Base-by-base conservation (phyloP, 2,888 invertebrate species). In the Aporophyla nigra region DNA sequence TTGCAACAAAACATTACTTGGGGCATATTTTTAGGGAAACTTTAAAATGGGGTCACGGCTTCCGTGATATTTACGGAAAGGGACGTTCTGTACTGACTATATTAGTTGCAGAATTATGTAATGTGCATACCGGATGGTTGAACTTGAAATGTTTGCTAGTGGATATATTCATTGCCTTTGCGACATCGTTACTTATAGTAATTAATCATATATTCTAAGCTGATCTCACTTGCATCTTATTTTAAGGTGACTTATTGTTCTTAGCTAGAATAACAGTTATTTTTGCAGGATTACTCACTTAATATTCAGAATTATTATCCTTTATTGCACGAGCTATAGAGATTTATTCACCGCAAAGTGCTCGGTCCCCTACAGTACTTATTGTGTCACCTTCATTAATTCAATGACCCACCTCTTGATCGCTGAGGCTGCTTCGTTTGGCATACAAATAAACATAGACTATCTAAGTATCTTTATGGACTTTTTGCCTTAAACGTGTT, bases 331-430 rank as follows among this genome's bases (percentile, higher is more conserved):
- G 56, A 78, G 69, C 33, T 70, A 76, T 61, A 65, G 51, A 71
- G 63, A 86, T 70, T 73, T 80, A 84, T 86, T 82, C 69, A 78
- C 68, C 58, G 59, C 54, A 68, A 80, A 83, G 66, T 78, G 74
- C 62, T 82, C 58, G 14, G 82, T 82, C 85, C 78, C 79, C 78
- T 78, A 62, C 68, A 80, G 71, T 73, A 62, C 71, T 71, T 75
- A 75, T 76, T 76, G 78, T 76, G 82, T 87, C 87, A 88, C 87
- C 89, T 87, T 87, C 81, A 78, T 85, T 85, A 86, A 87, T 78
- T 80, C 78, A 85, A 79, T 77, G 85, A 85, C 85, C 87, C 70
- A 84, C 73, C 85, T 84, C 84, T 86, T 84, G 72, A 73, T 66
- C 68, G 68, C 58, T 67, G 63, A 67, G 66, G 66, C 74, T 71